Evolutionary conservation across 2,888 invertebrate genomes (phyloP).

Genomic region (Pasiphila rectangulata): DNA sequence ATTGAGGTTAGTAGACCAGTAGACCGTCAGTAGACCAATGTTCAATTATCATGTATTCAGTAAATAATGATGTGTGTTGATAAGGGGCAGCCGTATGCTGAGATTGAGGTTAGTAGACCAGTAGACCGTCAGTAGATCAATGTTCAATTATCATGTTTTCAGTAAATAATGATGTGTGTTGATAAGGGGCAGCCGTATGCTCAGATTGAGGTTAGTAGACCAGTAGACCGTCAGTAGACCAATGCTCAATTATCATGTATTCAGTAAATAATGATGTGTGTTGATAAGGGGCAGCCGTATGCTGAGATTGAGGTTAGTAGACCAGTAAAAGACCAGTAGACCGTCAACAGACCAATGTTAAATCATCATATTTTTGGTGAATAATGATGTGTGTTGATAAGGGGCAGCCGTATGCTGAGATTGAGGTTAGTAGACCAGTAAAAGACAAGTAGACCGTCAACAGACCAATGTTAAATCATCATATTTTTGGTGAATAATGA

Average conservation of each 20-base stretch:
- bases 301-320: slow-evolving; percentile 94
- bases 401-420: not conserved
- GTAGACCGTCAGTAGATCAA: slow-evolving; percentile 9
- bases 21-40: slow-evolving; percentile 7
- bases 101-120: slow-evolving; percentile 89
- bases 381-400: no score
- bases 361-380: no score
- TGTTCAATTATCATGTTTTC: no score
- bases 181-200: slow-evolving; percentile 96
- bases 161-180: no score
- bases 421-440: slow-evolving; percentile 5
- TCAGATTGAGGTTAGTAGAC: slow-evolving; percentile 91
- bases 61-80: no score
- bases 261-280: no score
- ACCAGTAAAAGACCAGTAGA: slow-evolving; percentile 8
- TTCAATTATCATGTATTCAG: no score
- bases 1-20: slow-evolving; percentile 86
- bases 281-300: slow-evolving; percentile 94
- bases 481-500: no score
- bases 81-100: slow-evolving; percentile 96
- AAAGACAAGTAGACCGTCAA: not conserved
- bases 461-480: no score
- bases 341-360: not conserved
- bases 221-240: slow-evolving; percentile 9
- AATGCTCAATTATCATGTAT: no score